These are phyloP conservation scores for Drosophila erecta DNA, from an alignment of 1,140 invertebrate genomes.

Conservation along the genomic window DNA sequence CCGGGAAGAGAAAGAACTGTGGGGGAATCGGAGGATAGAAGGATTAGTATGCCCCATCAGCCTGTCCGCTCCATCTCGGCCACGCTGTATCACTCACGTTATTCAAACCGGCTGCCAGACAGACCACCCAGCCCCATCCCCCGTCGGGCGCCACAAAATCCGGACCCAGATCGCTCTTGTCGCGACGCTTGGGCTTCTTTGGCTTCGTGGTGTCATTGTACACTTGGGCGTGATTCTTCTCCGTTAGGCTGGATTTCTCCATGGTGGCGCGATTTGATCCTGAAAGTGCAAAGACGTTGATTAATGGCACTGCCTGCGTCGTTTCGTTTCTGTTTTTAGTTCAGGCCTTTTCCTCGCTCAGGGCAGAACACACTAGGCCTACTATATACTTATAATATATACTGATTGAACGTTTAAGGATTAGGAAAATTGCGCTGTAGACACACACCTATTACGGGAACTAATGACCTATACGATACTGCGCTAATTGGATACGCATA, in stretches of 20 bases:
- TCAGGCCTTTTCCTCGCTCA: not conserved
- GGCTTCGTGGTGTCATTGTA: conserved; percentile 76
- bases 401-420: not conserved
- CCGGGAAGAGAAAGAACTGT: conserved; percentile 87
- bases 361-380: not conserved
- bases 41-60: too few relatives aligned
- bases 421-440: not conserved
- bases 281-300: conserved; percentile 3
- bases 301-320: conserved; percentile 3
- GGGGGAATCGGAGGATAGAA: not conserved
- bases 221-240: conserved; percentile 66
- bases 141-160: conserved; percentile 83
- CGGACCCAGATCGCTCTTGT: conserved; percentile 79
- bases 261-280: conserved; percentile 14
- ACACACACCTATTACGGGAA: too few relatives aligned
- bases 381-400: not conserved
- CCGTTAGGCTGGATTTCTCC: conserved; percentile 68
- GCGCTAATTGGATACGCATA: not conserved
- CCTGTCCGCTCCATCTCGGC: not conserved
- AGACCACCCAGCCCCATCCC: conserved; percentile 82
- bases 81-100: conserved; percentile 58
- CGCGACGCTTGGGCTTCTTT: conserved; percentile 74
- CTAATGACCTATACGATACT: too few relatives aligned
- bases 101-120: conserved; percentile 73
- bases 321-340: not conserved